phyloP scores from a whole-genome alignment of 2,113 vertebrate species.

The Antidorcas marsupialis region DNA sequence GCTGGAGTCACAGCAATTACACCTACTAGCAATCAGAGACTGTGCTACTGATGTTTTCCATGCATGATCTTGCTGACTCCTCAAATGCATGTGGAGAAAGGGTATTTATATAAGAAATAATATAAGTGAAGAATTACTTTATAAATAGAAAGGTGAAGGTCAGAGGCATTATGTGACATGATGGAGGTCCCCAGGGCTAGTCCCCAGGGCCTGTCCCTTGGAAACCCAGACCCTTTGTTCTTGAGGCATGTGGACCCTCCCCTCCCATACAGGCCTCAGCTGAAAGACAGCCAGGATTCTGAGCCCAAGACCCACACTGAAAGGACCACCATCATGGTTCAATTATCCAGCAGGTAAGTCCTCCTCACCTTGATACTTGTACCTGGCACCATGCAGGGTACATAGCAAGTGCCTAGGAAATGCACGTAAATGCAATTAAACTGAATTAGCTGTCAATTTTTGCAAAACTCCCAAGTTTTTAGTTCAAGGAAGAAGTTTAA shows the following conservation, averaged over 20 bases:
- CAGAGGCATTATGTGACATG: neutral
- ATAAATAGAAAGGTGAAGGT: neutral
- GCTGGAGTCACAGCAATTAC: neutral
- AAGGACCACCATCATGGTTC: fast-evolving
- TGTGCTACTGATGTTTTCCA: neutral
- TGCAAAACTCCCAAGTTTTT: neutral
- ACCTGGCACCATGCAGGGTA: fast-evolving
- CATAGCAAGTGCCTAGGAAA: neutral
- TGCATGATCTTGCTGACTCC: neutral
- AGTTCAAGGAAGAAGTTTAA: neutral
- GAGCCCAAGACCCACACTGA: neutral
- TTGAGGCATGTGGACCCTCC: fast-evolving
- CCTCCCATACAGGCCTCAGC: fast-evolving
- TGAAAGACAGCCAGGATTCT: neutral
- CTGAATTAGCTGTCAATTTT: neutral
- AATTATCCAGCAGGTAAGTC: neutral
- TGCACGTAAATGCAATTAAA: neutral
- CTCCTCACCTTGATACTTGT: neutral
- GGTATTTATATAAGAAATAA: neutral
- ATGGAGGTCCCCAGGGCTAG: neutral
- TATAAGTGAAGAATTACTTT: neutral
- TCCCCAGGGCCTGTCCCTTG: too few relatives aligned
- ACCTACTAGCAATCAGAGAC: neutral
- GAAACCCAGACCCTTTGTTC: neutral
- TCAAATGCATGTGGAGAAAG: neutral